Evolutionary conservation across 2,888 invertebrate species (phyloP).

Genomic region (Lasioglossum villosulum): DNA sequence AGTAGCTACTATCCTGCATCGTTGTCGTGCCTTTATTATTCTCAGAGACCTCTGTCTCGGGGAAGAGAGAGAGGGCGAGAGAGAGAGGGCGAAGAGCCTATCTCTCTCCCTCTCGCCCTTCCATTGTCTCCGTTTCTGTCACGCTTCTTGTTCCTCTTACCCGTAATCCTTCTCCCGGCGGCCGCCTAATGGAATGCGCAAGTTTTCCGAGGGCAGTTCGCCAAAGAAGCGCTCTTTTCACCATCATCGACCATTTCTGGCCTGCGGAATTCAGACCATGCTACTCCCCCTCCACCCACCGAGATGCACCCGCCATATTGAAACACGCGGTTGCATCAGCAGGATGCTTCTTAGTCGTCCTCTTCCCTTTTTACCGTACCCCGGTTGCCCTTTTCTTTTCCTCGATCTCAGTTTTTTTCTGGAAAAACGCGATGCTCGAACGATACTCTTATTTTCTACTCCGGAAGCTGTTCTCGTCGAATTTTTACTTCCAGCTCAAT

Average conservation of each 20-base stretch:
- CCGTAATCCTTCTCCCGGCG: constrained; percentile 54
- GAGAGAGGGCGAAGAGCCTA: not conserved
- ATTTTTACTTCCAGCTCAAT: not conserved
- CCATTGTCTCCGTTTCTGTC: constrained; percentile 43
- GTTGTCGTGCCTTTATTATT: constrained; percentile 72
- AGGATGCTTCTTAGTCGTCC: not conserved
- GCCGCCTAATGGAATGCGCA: constrained; percentile 56
- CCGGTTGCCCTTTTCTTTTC: not conserved
- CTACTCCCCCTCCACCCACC: constrained; percentile 5
- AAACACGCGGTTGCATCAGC: not conserved
- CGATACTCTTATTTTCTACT: not conserved
- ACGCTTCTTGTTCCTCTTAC: constrained; percentile 48
- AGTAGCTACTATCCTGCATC: constrained; percentile 54
- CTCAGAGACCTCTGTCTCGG: constrained; percentile 56
- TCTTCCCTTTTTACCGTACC: not conserved
- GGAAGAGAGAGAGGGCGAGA: not conserved
- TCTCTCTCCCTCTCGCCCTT: constrained; percentile 42
- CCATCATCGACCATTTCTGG: constrained; percentile 56
- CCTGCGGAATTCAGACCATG: constrained; percentile 54
- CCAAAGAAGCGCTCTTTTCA: constrained; percentile 45
- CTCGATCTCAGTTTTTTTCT: not conserved
- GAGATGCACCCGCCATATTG: not conserved
- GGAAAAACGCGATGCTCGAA: not conserved
- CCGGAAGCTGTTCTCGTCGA: not conserved
- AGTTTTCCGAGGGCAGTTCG: constrained; percentile 54